Percentiles rank a stretch among this genome's conserved stretches.
These are phyloP conservation scores for Leptopilina clavipes DNA, from an alignment of 1,140 invertebrate genomes.

Conservation along the genomic window DNA sequence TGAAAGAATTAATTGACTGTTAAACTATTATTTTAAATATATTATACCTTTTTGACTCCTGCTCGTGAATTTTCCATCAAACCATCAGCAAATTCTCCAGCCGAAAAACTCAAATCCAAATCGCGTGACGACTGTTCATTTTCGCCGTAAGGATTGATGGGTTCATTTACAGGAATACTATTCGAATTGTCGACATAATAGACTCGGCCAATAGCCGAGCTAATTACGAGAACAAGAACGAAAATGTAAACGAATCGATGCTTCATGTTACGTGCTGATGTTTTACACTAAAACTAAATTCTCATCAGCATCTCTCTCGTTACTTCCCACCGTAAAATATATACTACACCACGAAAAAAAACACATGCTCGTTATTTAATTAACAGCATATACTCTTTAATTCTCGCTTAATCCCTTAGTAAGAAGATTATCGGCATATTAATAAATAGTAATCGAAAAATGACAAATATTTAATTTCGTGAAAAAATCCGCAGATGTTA, in stretches of 20 bases:
- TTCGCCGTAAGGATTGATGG: constrained; percentile 43
- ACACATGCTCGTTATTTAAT: neutral
- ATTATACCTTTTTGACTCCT: constrained; percentile 57
- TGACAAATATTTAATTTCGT: neutral
- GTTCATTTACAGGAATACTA: constrained; percentile 43
- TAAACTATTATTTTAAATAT: too few species aligned
- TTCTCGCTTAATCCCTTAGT: constrained; percentile 56
- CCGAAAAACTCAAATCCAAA: constrained; percentile 63
- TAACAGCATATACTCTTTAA: neutral
- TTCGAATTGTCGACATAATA: constrained; percentile 55
- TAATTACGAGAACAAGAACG: constrained; percentile 37
- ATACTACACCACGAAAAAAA: neutral
- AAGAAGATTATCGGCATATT: constrained; percentile 57
- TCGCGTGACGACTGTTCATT: constrained; percentile 62
- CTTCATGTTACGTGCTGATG: constrained; percentile 10
- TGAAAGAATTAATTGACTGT: too few species aligned
- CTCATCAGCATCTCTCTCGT: neutral
- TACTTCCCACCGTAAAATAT: neutral
- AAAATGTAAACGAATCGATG: constrained; percentile 38
- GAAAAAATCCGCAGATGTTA: neutral
- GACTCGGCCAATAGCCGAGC: constrained; percentile 45
- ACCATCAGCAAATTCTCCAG: constrained; percentile 50
- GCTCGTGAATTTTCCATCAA: constrained; percentile 26
- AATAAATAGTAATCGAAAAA: neutral
- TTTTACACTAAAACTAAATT: constrained; percentile 24